Percentiles rank a stretch among this genome's conserved stretches.
These are phyloP conservation scores for Coluber constrictor DNA, from an alignment of 2,797 vertebrate genomes.

Conservation along the genomic window DNA sequence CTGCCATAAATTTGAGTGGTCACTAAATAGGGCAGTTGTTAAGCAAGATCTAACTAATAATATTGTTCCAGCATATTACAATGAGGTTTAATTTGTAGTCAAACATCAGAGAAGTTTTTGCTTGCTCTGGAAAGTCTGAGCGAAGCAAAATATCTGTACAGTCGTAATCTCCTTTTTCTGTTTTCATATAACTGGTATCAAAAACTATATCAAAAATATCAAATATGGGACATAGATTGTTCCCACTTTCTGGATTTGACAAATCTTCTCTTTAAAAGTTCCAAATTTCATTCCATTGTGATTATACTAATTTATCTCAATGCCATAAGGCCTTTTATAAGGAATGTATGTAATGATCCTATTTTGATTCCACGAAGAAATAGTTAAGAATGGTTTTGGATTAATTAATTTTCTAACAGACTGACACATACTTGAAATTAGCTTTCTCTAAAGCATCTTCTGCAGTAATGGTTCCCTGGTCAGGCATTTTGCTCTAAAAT, in stretches of 20 bases:
- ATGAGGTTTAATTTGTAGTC: not conserved
- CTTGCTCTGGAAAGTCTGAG: not conserved
- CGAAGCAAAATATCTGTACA: not conserved
- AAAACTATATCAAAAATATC: not conserved
- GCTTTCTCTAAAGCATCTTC: conserved; percentile 37
- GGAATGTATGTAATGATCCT: conserved; percentile 39
- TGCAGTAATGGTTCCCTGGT: conserved; percentile 44
- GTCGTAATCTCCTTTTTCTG: not conserved
- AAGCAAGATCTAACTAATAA: not conserved
- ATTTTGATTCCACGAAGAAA: conserved; percentile 45
- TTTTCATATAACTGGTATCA: not conserved
- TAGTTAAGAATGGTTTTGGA: conserved; percentile 51
- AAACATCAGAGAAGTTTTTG: not conserved
- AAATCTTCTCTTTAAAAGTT: not conserved
- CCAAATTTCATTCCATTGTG: not conserved
- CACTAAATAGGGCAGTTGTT: not conserved
- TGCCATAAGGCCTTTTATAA: not conserved
- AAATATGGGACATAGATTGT: not conserved
- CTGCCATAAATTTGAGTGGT: not conserved
- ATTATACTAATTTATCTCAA: not conserved
- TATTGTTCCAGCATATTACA: not conserved
- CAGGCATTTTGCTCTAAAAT: conserved; percentile 60
- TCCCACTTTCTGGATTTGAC: not conserved
- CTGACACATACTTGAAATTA: conserved; percentile 46
- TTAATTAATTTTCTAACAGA: conserved; percentile 60